phyloP scores from a whole-genome alignment of 2,888 invertebrate species.

The Epiblema foenella region DNA sequence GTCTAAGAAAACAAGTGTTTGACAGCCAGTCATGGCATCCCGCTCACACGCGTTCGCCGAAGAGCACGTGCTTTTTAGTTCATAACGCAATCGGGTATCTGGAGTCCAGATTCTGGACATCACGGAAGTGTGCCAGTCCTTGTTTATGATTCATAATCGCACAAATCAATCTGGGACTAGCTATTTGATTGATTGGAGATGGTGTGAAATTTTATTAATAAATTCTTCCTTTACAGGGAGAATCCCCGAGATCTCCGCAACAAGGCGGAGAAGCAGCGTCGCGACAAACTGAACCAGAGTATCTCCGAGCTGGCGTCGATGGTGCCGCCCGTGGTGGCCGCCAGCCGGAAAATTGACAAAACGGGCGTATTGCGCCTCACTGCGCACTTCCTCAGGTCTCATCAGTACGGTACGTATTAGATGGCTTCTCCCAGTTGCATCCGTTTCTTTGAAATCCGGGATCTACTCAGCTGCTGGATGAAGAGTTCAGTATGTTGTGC shows the following conservation, averaged over 20 bases:
- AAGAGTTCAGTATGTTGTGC: constrained; percentile 90
- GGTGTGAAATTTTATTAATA: neutral
- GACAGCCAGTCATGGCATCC: too few species aligned
- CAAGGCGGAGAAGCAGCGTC: constrained; percentile 94
- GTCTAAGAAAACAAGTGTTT: too few species aligned
- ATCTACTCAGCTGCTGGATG: constrained; percentile 88
- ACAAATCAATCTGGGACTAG: neutral
- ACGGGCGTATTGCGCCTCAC: constrained; percentile 94
- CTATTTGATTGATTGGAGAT: neutral
- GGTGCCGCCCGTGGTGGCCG: constrained; percentile 91
- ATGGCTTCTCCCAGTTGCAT: neutral
- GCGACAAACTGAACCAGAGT: constrained; percentile 93
- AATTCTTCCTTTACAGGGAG: constrained; percentile 55
- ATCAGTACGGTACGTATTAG: constrained; percentile 82
- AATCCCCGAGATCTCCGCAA: constrained; percentile 90
- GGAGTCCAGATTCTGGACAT: too few species aligned
- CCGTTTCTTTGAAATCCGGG: constrained; percentile 57
- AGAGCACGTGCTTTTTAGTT: too few species aligned
- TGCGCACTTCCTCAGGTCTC: constrained; percentile 92
- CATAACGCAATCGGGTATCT: too few species aligned
- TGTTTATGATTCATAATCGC: too few species aligned
- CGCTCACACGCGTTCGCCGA: too few species aligned
- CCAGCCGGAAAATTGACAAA: constrained; percentile 93
- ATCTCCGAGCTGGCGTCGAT: constrained; percentile 92
- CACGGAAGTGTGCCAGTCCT: too few species aligned